A percentile compares a stretch with the other conserved stretches of the same genome.
Evolutionary conservation across 2,888 invertebrate genomes (phyloP).

Genomic region (Dynastes maya): DNA sequence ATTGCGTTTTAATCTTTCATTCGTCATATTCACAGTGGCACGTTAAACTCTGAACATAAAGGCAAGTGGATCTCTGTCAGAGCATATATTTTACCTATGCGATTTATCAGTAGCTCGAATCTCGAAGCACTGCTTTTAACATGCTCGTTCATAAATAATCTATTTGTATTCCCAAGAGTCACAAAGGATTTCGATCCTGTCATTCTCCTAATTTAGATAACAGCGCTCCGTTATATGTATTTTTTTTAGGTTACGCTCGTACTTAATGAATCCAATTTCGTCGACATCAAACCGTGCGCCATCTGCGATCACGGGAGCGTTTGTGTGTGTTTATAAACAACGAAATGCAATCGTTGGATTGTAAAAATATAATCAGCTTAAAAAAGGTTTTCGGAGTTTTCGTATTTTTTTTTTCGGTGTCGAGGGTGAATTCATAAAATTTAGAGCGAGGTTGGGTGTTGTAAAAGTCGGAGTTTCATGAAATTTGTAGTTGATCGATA

Average conservation of each 20-base stretch:
- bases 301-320: background rate
- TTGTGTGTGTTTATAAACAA: constrained; percentile 26
- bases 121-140: background rate
- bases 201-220: constrained; percentile 12
- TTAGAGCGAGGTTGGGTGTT: background rate
- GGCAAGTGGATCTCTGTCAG: too few relatives aligned
- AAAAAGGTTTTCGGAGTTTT: constrained; percentile 33
- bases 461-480: background rate
- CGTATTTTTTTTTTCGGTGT: constrained; percentile 9
- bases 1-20: too few relatives aligned
- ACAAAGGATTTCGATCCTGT: constrained; percentile 1
- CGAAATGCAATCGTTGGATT: constrained; percentile 37
- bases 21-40: too few relatives aligned
- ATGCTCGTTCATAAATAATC: background rate
- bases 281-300: constrained; percentile 10
- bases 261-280: constrained; percentile 36
- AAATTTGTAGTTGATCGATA: constrained; percentile 31
- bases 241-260: constrained; percentile 22
- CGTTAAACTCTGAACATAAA: too few relatives aligned
- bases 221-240: constrained; percentile 3
- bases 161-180: background rate
- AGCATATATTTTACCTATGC: too few relatives aligned
- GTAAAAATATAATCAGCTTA: constrained; percentile 45
- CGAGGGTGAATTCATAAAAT: constrained; percentile 10
- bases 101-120: background rate